phyloP scores from a whole-genome alignment of 2,888 invertebrate genomes.

The Odiellus spinosus region DNA sequence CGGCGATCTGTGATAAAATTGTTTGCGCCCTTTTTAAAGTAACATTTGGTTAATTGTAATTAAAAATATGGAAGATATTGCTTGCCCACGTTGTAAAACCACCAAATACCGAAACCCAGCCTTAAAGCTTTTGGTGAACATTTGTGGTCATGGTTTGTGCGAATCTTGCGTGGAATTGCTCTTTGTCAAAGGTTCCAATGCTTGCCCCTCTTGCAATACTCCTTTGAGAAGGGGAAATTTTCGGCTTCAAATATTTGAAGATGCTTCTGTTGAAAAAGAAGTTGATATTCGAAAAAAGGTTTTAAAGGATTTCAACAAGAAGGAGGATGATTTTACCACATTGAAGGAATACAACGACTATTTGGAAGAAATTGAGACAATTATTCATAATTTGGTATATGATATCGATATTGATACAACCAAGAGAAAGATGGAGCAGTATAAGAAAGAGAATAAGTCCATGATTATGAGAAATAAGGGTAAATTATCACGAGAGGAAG shows the following conservation, averaged over 20 bases:
- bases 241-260: slow-evolving; percentile 74
- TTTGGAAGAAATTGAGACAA: slow-evolving; percentile 81
- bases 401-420: slow-evolving; percentile 76
- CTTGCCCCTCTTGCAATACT: slow-evolving; percentile 85
- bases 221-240: slow-evolving; percentile 76
- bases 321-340: slow-evolving; percentile 75
- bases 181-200: slow-evolving; percentile 89
- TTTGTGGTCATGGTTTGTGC: slow-evolving; percentile 94
- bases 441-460: slow-evolving; percentile 67
- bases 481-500: slow-evolving; percentile 49
- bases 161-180: slow-evolving; percentile 92
- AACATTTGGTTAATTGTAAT: too few species aligned
- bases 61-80: slow-evolving; percentile 56
- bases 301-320: slow-evolving; percentile 77
- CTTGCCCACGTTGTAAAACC: slow-evolving; percentile 93
- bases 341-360: slow-evolving; percentile 86
- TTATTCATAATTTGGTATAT: slow-evolving; percentile 76
- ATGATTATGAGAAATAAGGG: slow-evolving; percentile 32
- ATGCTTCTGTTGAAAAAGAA: slow-evolving; percentile 91
- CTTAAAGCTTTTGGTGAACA: slow-evolving; percentile 90
- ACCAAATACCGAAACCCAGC: slow-evolving; percentile 92
- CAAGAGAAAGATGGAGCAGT: slow-evolving; percentile 75
- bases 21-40: too few species aligned
- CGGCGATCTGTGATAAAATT: too few species aligned
- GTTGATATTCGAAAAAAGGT: slow-evolving; percentile 82